Base-by-base conservation (phyloP, 2,797 vertebrate genomes). In the Thalassophryne amazonica region DNA sequence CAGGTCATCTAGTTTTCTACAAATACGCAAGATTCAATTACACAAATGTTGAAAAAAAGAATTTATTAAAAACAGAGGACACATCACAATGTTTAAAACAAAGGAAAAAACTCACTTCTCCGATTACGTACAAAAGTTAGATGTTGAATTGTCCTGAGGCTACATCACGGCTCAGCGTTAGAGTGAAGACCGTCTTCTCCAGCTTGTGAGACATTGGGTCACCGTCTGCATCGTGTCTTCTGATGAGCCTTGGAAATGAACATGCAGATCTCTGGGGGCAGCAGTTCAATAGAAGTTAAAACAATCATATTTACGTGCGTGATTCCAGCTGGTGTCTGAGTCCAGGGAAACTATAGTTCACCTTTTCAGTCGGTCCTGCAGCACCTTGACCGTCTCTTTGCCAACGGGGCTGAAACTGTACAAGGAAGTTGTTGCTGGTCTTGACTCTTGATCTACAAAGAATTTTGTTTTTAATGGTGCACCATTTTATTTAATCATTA, bases 171-270 rank as follows among this genome's bases (percentile, higher is more conserved):
- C 11, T 9, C 3, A 9, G 14, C 0, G 3, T 73, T 39, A 86
- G 1, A 77, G 24, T 15, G 74, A 76, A 0, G 38, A 28, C 1
- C 57, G 46, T 59, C 61, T 71, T 22, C 38, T 82, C 79, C 73
- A 78, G 2, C 56, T 52, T 0, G 23, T 36, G 1, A 61, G 5
- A 60, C 7, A 54, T 28, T 12, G 63, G 33, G 16, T 47, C 65
- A 20, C 27, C 0, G 20, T 30, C 27, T 14, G 10, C 29, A 1
- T 34, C 31, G 0, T 22, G 29, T 16, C 45, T 47, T 56, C 37
- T 36, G 22, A 1, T 7, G 13, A 48, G 24, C 25, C 40, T 57
- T 1, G 19, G 14, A 9, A 62, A 55, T 19, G 28, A 1, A 24
- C n/a, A 18, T 6, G 3, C 8, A 60, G 21, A 27, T 73, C 67